Evolutionary conservation across 1,140 invertebrate genomes (phyloP).

Genomic region (Caerostris darwini): DNA sequence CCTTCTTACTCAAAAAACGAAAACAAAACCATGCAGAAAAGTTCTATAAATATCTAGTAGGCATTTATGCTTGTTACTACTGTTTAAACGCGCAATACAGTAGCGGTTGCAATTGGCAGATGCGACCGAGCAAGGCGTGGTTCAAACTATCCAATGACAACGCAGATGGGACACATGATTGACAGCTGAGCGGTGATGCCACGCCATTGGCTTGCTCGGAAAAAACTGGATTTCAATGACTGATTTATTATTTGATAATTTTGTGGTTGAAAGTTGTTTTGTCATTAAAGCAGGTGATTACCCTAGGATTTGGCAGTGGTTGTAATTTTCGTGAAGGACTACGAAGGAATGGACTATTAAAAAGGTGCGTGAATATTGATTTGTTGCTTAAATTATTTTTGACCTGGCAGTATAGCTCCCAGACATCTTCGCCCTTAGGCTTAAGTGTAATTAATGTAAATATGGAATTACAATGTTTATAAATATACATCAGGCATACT

Average conservation of each 20-base stretch:
- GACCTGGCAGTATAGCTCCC: constrained; percentile 13
- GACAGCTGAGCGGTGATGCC: constrained; percentile 40
- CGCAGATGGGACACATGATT: not conserved
- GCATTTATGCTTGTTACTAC: constrained; percentile 76
- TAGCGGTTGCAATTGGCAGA: constrained; percentile 77
- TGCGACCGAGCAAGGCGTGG: constrained; percentile 50
- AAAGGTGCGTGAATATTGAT: constrained; percentile 61
- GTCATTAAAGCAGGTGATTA: constrained; percentile 60
- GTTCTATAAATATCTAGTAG: constrained; percentile 72
- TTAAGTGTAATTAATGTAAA: not conserved
- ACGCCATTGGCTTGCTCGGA: constrained; percentile 52
- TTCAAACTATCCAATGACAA: constrained; percentile 24
- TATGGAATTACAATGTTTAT: not conserved
- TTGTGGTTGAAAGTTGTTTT: constrained; percentile 60
- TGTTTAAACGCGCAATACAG: constrained; percentile 72
- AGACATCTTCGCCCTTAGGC: constrained; percentile 9
- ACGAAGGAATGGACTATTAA: constrained; percentile 30
- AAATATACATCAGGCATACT: no score
- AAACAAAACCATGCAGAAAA: not conserved
- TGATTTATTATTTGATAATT: constrained; percentile 66
- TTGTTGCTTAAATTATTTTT: constrained; percentile 42
- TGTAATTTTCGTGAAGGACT: constrained; percentile 52
- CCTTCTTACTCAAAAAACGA: not conserved
- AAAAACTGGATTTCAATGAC: constrained; percentile 62
- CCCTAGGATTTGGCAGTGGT: not conserved